These are phyloP conservation scores for Tenebrio molitor DNA, from an alignment of 1,140 invertebrate species.

Conservation along the genomic window DNA sequence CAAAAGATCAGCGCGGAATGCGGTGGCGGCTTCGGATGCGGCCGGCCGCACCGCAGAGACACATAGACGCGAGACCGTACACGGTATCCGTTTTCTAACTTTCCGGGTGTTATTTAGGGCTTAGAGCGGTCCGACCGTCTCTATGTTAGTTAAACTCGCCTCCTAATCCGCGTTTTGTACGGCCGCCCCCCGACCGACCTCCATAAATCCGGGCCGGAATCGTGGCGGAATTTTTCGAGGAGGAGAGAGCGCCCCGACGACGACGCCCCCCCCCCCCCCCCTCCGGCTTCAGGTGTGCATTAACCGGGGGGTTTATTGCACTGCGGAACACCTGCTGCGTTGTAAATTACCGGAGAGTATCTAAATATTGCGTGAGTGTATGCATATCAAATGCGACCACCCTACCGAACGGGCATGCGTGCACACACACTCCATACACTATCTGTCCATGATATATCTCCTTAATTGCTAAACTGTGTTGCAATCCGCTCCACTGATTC, in stretches of 20 bases:
- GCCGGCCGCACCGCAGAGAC: slow-evolving; percentile 41
- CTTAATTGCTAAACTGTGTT: slow-evolving; percentile 51
- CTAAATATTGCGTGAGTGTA: slow-evolving; percentile 56
- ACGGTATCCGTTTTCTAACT: slow-evolving; percentile 19
- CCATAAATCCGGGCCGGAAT: slow-evolving; percentile 8
- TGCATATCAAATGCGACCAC: slow-evolving; percentile 52
- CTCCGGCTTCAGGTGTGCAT: slow-evolving; percentile 6
- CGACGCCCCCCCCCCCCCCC: no score
- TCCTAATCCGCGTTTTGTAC: slow-evolving; percentile 20
- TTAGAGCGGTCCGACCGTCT: slow-evolving; percentile 18
- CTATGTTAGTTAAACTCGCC: slow-evolving; percentile 31
- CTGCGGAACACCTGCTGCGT: slow-evolving; percentile 53
- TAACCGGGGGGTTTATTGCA: slow-evolving; percentile 41
- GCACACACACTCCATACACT: slow-evolving; percentile 36
- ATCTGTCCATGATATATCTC: slow-evolving; percentile 49
- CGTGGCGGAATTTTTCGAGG: not conserved
- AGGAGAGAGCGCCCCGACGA: no score
- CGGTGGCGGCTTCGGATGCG: slow-evolving; percentile 41
- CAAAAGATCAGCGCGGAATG: slow-evolving; percentile 47
- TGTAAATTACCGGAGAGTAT: slow-evolving; percentile 53
- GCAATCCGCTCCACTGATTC: slow-evolving; percentile 46
- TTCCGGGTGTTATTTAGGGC: slow-evolving; percentile 26
- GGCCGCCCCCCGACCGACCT: slow-evolving; percentile 19
- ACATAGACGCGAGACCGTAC: slow-evolving; percentile 37
- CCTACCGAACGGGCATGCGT: slow-evolving; percentile 41